Evolutionary conservation across 2,113 vertebrate species (phyloP), one percentile per base, ranked within the genome.

Genomic region (Lophius piscatorius): DNA sequence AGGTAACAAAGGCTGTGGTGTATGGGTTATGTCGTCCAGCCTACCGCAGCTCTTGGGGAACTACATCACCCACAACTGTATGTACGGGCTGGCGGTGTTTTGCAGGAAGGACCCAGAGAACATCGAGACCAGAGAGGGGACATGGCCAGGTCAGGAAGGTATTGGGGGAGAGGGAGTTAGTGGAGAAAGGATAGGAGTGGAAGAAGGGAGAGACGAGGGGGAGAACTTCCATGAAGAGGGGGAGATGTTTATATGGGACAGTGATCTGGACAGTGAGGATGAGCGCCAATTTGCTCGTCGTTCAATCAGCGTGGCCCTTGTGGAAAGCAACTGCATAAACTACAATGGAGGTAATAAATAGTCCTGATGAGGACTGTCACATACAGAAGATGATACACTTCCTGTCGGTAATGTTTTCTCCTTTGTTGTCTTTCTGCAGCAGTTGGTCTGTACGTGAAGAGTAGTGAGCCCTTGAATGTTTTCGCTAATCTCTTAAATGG

Each of bases 1-100:
- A 98, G 94, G 92, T 62, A 95, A 94, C 84, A 94, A 92, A 80
- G 93, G 94, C 71, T 98, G 95, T 14, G 93, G 95, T 0, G 92
- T 98, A 52, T 95, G 94, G 94, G 91, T 97, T 36, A 94, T 93
- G 92, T 93, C 95, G 0, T 95, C 94, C 63, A 96, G 95, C 83
- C 92, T 95, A 38, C 93, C 93, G 0, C 94, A 96, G 38, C 91
- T 98, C 45, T 78, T 92, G 28, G 90, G 90, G 66, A 95, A 94
- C 82, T 90, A 91, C 44, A 92, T 97, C 63, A 92, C 92, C 78
- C 94, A 95, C 70, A 95, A 94, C 72, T 93, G 92, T 54, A 91
- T 95, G 78, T 95, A 95, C 0, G 94, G 95, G 12, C 85, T 95
- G 70, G 94, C 94, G 0, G 94, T 96, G 55, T 94, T 96, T 76